These are phyloP conservation scores for Agrilus mali DNA, from an alignment of 2,888 invertebrate genomes.

Conservation along the genomic window DNA sequence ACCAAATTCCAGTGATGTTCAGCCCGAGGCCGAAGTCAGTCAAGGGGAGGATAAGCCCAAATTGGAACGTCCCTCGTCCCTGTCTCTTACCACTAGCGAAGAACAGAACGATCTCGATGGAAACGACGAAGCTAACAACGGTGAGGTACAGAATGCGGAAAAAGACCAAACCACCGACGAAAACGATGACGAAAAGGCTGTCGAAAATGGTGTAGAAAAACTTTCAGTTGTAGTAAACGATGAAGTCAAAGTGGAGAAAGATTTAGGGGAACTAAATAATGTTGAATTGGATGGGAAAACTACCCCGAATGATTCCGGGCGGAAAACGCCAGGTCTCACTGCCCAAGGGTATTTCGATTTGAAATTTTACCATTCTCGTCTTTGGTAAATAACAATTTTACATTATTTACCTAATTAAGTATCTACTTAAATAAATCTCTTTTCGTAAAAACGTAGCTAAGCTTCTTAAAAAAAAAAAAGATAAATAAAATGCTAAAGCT, in stretches of 20 bases:
- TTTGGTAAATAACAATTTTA: conserved; percentile 46
- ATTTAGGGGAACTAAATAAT: too few relatives aligned
- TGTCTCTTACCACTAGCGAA: conserved; percentile 38
- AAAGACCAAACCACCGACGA: neutral
- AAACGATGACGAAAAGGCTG: conserved; percentile 5
- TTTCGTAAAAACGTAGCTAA: neutral
- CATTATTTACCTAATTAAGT: neutral
- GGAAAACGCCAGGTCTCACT: conserved; percentile 36
- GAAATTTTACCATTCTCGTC: conserved; percentile 64
- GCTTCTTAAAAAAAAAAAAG: neutral
- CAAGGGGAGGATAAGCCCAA: conserved; percentile 19
- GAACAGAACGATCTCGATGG: conserved; percentile 23
- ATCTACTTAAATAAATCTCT: neutral
- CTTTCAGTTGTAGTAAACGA: neutral
- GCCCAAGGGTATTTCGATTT: conserved; percentile 60
- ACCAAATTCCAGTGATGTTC: conserved; percentile 27
- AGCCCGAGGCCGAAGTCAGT: conserved; percentile 12
- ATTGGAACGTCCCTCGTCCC: conserved; percentile 37
- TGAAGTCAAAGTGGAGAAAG: neutral
- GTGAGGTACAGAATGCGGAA: neutral
- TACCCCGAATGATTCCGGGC: conserved; percentile 20
- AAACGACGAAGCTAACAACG: neutral
- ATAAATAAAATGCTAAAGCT: too few relatives aligned
- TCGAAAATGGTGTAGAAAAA: neutral
- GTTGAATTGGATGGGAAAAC: too few relatives aligned